phyloP scores from a whole-genome alignment of 2,113 vertebrate genomes.

The Oreochromis niloticus region DNA sequence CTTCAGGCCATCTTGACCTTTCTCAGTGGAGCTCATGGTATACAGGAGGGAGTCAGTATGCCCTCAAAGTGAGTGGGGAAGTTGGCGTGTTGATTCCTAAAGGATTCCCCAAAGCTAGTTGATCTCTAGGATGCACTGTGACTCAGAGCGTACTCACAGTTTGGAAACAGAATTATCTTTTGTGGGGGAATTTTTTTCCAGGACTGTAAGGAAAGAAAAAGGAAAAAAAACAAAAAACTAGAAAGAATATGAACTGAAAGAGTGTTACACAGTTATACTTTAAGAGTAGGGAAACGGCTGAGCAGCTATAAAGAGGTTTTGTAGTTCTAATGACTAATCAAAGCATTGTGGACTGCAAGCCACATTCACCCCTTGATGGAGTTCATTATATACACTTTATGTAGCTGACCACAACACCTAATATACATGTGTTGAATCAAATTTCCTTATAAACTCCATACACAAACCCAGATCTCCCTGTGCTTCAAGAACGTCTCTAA shows the following conservation, averaged over 20 bases:
- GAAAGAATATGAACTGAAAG: not conserved
- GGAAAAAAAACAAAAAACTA: not conserved
- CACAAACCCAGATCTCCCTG: not conserved
- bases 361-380: not conserved
- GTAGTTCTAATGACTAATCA: not conserved
- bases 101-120: not conserved
- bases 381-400: not conserved
- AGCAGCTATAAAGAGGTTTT: not conserved
- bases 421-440: rapidly evolving
- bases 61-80: not conserved
- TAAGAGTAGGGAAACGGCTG: not conserved
- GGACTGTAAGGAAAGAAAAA: not conserved
- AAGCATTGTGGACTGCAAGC: not conserved
- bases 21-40: not conserved
- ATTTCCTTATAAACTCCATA: not conserved
- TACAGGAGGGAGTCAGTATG: not conserved
- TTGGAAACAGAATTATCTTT: not conserved
- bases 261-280: not conserved
- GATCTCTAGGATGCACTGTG: not conserved
- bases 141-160: not conserved
- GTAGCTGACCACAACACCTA: not conserved
- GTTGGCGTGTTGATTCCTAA: not conserved
- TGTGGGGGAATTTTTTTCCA: not conserved
- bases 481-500: not conserved
- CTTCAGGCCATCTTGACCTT: slow-evolving; percentile 53